These are phyloP conservation scores for Cryptus armator DNA, from an alignment of 2,888 invertebrate genomes.

Conservation along the genomic window DNA sequence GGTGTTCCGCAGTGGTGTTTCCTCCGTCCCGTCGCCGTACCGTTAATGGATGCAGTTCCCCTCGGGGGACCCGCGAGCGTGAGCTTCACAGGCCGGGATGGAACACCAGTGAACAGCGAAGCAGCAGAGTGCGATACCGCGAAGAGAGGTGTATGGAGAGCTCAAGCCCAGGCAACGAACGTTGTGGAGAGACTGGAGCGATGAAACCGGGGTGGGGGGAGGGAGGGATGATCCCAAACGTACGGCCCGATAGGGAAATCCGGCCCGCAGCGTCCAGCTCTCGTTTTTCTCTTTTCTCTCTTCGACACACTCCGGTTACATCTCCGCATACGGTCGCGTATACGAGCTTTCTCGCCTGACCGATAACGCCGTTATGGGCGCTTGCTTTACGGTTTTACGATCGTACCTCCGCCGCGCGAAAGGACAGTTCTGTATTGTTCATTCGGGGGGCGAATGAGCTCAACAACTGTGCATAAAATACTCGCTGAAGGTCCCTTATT, in stretches of 20 bases:
- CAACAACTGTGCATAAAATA: conserved; percentile 5
- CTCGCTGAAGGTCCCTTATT: not conserved
- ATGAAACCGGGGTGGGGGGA: conserved; percentile 5
- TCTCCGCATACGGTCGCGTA: conserved; percentile 40
- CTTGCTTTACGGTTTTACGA: conserved; percentile 26
- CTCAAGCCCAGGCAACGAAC: conserved; percentile 61
- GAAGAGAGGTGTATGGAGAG: conserved; percentile 40
- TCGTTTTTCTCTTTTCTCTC: conserved; percentile 43
- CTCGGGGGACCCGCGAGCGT: conserved; percentile 72
- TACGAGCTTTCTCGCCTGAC: conserved; percentile 54
- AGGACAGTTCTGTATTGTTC: conserved; percentile 10
- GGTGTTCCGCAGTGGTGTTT: conserved; percentile 38
- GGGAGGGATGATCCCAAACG: conserved; percentile 79
- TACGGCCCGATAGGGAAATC: conserved; percentile 84
- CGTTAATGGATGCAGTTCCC: conserved; percentile 82
- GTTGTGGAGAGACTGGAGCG: conserved; percentile 70
- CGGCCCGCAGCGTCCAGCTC: conserved; percentile 70
- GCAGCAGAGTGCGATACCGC: conserved; percentile 38
- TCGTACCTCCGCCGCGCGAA: not conserved
- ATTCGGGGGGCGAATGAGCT: not conserved
- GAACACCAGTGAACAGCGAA: conserved; percentile 42
- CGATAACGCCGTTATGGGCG: conserved; percentile 32
- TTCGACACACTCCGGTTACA: conserved; percentile 61
- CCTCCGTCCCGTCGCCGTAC: conserved; percentile 60
- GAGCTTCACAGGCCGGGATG: conserved; percentile 38